phyloP scores from a whole-genome alignment of 2,797 vertebrate species.

The Esox lucius region DNA sequence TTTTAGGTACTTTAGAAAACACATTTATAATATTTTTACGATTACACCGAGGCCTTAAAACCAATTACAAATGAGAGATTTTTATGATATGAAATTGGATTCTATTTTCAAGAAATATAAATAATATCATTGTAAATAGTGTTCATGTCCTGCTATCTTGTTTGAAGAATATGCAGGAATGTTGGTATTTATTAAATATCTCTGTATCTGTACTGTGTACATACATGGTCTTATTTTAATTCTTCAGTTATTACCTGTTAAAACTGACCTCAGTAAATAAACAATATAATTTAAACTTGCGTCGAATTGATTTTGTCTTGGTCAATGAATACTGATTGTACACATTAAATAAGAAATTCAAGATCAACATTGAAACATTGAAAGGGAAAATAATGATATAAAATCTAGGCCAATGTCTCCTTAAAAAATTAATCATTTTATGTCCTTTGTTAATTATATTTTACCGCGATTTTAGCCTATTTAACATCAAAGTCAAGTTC shows the following conservation, averaged over 20 bases:
- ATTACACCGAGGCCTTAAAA: slow-evolving; percentile 57
- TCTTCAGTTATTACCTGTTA: slow-evolving; percentile 64
- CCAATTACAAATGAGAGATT: slow-evolving; percentile 26
- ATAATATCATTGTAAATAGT: slow-evolving; percentile 69
- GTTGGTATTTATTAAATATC: slow-evolving; percentile 75
- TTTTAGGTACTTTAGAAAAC: slow-evolving; percentile 53
- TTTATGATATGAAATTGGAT: slow-evolving; percentile 17
- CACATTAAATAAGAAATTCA: not conserved
- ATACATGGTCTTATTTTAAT: slow-evolving; percentile 63
- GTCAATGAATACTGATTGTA: not conserved
- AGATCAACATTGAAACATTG: not conserved
- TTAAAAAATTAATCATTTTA: too few species aligned
- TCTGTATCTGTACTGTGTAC: slow-evolving; percentile 79
- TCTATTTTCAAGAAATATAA: slow-evolving; percentile 40
- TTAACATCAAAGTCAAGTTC: too few species aligned
- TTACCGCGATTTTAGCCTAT: too few species aligned
- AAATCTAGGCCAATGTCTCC: not conserved
- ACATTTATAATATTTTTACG: slow-evolving; percentile 45
- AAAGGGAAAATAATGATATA: not conserved
- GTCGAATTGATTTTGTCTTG: slow-evolving; percentile 20
- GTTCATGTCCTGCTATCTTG: slow-evolving; percentile 53
- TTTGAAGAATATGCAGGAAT: slow-evolving; percentile 47
- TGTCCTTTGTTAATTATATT: too few species aligned
- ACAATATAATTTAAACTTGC: slow-evolving; percentile 59
- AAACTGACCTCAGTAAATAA: slow-evolving; percentile 60